Evolutionary conservation across 2,113 vertebrate genomes (phyloP).

Genomic region (Lepidiolamprologus cunningtoni): DNA sequence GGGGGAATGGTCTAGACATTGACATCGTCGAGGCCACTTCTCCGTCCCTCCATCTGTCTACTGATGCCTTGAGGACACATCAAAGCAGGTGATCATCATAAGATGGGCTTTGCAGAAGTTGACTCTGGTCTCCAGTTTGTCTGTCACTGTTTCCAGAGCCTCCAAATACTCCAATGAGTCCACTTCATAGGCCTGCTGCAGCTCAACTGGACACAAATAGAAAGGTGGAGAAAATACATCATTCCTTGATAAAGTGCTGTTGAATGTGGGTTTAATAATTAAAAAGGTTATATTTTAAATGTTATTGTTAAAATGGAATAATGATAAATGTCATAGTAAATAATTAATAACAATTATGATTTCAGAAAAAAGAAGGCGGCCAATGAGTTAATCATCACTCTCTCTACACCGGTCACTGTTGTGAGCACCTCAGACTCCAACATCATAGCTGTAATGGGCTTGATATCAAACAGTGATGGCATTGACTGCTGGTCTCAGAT

Average conservation of each 20-base stretch:
- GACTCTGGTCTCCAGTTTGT: constrained; percentile 90
- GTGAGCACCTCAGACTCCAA: not conserved
- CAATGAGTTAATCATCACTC: not conserved
- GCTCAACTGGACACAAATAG: constrained; percentile 74
- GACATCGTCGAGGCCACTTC: not conserved
- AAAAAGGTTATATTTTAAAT: not conserved
- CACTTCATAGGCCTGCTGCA: constrained; percentile 88
- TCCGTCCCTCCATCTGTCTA: constrained; percentile 54
- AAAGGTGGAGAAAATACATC: not conserved
- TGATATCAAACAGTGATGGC: not conserved
- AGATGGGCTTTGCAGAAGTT: constrained; percentile 99
- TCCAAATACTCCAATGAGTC: constrained; percentile 95
- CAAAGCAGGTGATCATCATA: constrained; percentile 99
- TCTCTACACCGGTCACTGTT: not conserved
- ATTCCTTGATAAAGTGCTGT: not conserved
- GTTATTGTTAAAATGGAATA: not conserved
- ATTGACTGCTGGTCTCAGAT: not conserved
- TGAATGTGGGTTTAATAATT: not conserved
- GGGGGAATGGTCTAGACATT: not conserved
- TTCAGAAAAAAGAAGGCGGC: not conserved
- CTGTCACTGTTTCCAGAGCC: constrained; percentile 89
- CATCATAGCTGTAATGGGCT: not conserved
- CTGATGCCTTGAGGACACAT: constrained; percentile 85
- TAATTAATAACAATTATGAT: not conserved
- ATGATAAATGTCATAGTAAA: not conserved